A percentile compares a stretch with the other conserved stretches of the same genome.
phyloP scores from a whole-genome alignment of 2,113 vertebrate genomes.

The Elephantulus edwardii region DNA sequence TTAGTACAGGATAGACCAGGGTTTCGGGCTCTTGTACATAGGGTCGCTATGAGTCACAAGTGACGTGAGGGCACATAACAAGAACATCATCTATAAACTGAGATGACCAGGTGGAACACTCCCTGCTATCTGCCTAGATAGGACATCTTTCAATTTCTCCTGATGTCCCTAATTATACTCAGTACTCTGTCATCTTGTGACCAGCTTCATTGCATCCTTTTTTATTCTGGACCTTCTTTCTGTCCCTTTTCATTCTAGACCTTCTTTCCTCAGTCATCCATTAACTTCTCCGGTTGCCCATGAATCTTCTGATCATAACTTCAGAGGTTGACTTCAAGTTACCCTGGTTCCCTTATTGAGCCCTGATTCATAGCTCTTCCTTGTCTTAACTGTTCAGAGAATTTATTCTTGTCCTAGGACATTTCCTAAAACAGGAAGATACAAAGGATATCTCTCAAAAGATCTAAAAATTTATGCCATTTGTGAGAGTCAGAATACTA shows the following conservation, averaged over 20 bases:
- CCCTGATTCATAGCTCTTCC: neutral
- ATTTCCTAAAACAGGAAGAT: constrained; percentile 32
- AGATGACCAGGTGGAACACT: neutral
- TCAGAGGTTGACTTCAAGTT: neutral
- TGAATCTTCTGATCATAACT: neutral
- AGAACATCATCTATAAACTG: constrained; percentile 2
- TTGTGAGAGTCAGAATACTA: constrained; percentile 47
- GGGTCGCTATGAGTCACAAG: too few relatives aligned
- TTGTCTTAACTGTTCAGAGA: neutral
- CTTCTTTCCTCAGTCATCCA: neutral
- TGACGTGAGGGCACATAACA: too few relatives aligned
- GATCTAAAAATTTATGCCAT: constrained; percentile 43
- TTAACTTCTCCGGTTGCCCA: neutral
- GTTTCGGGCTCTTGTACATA: too few relatives aligned
- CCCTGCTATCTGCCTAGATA: constrained; percentile 28
- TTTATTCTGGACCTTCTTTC: neutral
- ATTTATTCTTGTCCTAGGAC: constrained; percentile 6
- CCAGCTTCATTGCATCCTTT: neutral
- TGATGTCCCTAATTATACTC: neutral
- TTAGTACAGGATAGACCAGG: too few relatives aligned
- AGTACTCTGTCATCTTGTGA: neutral
- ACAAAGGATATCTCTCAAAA: constrained; percentile 18
- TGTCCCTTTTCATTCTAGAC: neutral
- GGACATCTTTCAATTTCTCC: neutral
- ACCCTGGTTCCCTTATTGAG: neutral